Evolutionary conservation across 2,888 invertebrate genomes (phyloP).

Genomic region (Amphipyra berbera): DNA sequence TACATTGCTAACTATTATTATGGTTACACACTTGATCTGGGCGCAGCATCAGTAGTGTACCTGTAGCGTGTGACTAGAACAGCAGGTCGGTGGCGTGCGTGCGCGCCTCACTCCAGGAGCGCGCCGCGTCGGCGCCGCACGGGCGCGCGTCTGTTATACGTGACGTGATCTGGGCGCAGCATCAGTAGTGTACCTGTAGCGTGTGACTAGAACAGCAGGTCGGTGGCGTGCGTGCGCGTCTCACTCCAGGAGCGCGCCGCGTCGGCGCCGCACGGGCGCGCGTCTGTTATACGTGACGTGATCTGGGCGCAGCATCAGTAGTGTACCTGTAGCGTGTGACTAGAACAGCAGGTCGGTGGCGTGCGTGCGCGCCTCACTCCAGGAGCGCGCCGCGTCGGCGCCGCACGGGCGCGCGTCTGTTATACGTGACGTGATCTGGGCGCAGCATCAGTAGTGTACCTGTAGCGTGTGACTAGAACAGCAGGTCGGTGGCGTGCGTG

Average conservation of each 20-base stretch:
- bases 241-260: too few relatives aligned
- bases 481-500: slow-evolving; percentile 35
- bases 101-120: slow-evolving; percentile 26
- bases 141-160: too few relatives aligned
- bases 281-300: too few relatives aligned
- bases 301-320: too few relatives aligned
- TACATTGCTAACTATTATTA: too few relatives aligned
- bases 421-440: too few relatives aligned
- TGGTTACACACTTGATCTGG: too few relatives aligned
- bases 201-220: slow-evolving; percentile 4
- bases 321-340: slow-evolving; percentile 24
- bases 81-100: slow-evolving; percentile 4
- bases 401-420: too few relatives aligned
- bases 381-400: too few relatives aligned
- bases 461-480: slow-evolving; percentile 37
- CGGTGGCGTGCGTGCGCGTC: slow-evolving; percentile 1
- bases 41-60: background rate
- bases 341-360: slow-evolving; percentile 41
- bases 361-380: slow-evolving; percentile 60
- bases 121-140: too few relatives aligned
- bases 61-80: slow-evolving; percentile 3
- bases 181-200: background rate
- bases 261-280: too few relatives aligned
- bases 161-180: too few relatives aligned
- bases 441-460: background rate